Evolutionary conservation across 2,797 vertebrate species (phyloP).

Genomic region (Siniperca scherzeri): DNA sequence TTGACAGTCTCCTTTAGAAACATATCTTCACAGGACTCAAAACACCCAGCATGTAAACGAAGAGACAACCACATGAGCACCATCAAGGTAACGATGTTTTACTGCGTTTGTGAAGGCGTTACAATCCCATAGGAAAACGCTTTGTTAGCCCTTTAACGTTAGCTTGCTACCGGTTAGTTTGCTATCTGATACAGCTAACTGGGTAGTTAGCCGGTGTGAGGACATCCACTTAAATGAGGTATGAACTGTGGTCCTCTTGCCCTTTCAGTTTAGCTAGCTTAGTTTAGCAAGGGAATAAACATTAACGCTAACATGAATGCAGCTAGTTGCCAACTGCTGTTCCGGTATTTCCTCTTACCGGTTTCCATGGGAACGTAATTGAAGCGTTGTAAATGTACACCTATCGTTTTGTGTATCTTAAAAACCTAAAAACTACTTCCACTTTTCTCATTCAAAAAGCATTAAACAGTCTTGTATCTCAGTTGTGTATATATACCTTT

Average conservation of each 20-base stretch:
- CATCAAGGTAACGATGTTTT: slow-evolving; percentile 52
- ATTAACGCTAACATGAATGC: neutral
- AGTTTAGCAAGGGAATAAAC: neutral
- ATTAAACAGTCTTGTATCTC: neutral
- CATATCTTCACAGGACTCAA: neutral
- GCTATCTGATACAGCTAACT: slow-evolving; percentile 28
- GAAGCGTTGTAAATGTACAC: neutral
- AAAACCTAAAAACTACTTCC: neutral
- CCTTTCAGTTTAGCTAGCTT: neutral
- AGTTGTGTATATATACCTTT: neutral
- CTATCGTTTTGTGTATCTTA: neutral
- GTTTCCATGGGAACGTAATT: slow-evolving; percentile 35
- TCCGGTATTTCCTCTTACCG: neutral
- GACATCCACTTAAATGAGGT: slow-evolving; percentile 7
- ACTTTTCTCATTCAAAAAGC: neutral
- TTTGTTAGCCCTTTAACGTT: slow-evolving; percentile 29
- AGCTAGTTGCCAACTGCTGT: neutral
- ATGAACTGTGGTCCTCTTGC: neutral
- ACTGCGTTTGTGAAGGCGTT: neutral
- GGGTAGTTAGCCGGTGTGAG: neutral
- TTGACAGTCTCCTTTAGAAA: neutral
- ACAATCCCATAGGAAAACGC: neutral
- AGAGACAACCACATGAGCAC: slow-evolving; percentile 28
- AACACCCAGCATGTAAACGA: slow-evolving; percentile 29
- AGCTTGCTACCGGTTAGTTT: slow-evolving; percentile 45